Base-by-base conservation (phyloP, 1,140 invertebrate species). In the Psilanteris sp. region DNA sequence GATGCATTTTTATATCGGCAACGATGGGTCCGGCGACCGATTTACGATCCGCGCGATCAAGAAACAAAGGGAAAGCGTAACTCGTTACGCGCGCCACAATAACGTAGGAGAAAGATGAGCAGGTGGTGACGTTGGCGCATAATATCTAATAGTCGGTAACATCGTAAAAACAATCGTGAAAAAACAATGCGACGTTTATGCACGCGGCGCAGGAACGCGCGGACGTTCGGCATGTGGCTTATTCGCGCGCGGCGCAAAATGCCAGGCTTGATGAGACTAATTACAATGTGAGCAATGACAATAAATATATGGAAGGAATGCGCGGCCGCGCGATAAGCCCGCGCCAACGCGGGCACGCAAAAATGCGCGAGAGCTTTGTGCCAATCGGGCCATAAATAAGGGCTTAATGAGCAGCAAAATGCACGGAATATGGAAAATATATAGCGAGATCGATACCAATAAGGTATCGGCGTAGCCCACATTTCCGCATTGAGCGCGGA, bases 401-500 rank as follows among this genome's bases (percentile, higher is more conserved):
- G 14, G 43, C 50, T 64, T 73, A 73, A 73, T 73, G 70, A 73
- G 59, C 31, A 66, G 41, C 32, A 16, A 52, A 57, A 52, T 59
- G 59, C 50, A 50, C 59, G 32, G 50, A 73, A 34, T 64, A 73
- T 73, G 59, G 57, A 57, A 64, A 73, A 73, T 57, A 43, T 64
- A 52, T 43, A 39, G 50, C 32, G 52, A 41, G 48, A 64, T 64
- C 50, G 50, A 43, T 73, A 27, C 37, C 36, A 57, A 50, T 57
- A 62, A 71, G 55, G 26, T 50, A 67, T 52, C 15, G 50, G 27
- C 32, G 8, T 68, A 70, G 64, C 32, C 55, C 59, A 77, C 50
- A 76, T 77, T 77, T 77, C 73, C 73, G 73, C 66, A 61, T 71
- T 77, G 55, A 59, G 10, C 32, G 29, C 1, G 2, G 54, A 59